A percentile compares a stretch with the other conserved stretches of the same genome.
Evolutionary conservation across 2,888 invertebrate genomes (phyloP).

Genomic region (Limnephilus rhombicus): DNA sequence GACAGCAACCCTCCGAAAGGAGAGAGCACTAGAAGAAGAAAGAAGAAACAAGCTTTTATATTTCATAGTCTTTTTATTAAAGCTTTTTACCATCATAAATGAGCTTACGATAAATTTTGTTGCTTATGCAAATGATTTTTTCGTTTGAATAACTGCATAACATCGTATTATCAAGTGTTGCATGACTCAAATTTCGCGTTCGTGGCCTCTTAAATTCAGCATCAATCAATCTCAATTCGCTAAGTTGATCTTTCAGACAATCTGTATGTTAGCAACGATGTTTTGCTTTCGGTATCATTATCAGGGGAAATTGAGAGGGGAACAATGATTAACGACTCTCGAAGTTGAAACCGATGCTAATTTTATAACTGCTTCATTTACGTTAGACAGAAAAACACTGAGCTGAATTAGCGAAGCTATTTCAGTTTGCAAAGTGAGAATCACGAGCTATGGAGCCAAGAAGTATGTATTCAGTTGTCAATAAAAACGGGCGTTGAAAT

Average conservation of each 20-base stretch:
- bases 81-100: not conserved
- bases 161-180: not conserved
- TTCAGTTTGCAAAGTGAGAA: not conserved
- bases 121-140: not conserved
- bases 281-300: not conserved
- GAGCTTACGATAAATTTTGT: not conserved
- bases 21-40: not conserved
- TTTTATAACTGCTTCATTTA: not conserved
- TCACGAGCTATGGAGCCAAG: not conserved
- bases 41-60: not conserved
- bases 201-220: not conserved
- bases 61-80: not conserved
- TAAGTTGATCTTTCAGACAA: not conserved
- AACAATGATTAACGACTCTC: not conserved
- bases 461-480: not conserved
- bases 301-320: not conserved
- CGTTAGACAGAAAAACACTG: not conserved
- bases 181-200: not conserved
- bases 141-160: not conserved
- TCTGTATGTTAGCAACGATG: not conserved
- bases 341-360: not conserved
- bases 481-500: no score
- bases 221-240: not conserved
- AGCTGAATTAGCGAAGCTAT: not conserved
- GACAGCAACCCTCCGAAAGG: not conserved